These are phyloP conservation scores for Orcinus orca DNA, from an alignment of 2,113 vertebrate species.

Conservation along the genomic window DNA sequence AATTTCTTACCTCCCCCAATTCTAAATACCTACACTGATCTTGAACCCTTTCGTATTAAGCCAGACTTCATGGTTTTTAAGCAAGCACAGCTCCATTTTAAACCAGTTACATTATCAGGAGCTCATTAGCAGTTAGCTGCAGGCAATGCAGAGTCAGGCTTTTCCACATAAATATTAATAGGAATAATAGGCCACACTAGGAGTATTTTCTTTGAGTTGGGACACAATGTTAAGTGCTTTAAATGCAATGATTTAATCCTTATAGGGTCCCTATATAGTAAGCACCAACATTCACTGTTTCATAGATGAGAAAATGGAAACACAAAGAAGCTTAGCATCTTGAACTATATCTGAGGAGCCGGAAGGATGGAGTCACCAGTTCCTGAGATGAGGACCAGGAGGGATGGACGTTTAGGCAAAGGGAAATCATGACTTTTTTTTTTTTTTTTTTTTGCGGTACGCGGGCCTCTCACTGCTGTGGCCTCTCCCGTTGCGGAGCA, in stretches of 20 bases:
- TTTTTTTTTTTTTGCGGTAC: too few species aligned
- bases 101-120: not conserved
- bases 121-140: not conserved
- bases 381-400: not conserved
- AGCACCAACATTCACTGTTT: not conserved
- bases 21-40: not conserved
- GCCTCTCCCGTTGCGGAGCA: too few species aligned
- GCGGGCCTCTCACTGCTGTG: too few species aligned
- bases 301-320: not conserved
- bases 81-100: constrained; percentile 2
- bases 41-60: not conserved
- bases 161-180: not conserved
- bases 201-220: not conserved
- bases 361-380: not conserved
- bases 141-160: not conserved
- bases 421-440: not conserved
- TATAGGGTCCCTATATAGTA: too few species aligned
- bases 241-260: not conserved
- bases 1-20: not conserved
- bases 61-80: not conserved
- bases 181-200: not conserved
- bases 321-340: not conserved
- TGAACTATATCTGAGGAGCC: not conserved
- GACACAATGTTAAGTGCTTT: not conserved
- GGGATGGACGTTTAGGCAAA: not conserved